phyloP scores from a whole-genome alignment of 2,797 vertebrate species.

The Coregonus sp. region DNA sequence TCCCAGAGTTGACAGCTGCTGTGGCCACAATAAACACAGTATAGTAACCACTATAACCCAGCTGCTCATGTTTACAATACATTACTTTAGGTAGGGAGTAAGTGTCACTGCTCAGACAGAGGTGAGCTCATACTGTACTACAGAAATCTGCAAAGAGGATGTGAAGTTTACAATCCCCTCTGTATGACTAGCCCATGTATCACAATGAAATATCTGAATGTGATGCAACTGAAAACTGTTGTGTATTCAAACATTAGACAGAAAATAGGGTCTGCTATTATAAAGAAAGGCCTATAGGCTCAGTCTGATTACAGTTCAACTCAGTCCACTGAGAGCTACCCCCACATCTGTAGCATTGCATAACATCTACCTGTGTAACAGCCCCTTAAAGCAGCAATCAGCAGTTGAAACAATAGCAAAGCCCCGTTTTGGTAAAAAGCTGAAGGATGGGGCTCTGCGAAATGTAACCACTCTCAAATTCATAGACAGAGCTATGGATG shows the following conservation, averaged over 20 bases:
- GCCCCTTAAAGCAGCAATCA: conserved; percentile 25
- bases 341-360: conserved; percentile 61
- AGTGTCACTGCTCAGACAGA: background rate
- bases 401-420: no score
- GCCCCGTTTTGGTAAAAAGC: no score
- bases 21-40: background rate
- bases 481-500: no score
- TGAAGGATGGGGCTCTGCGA: no score
- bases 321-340: background rate
- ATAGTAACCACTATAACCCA: background rate
- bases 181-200: background rate
- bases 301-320: no score
- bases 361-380: conserved; percentile 44
- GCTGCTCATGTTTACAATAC: background rate
- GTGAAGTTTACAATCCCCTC: background rate
- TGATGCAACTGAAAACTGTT: background rate
- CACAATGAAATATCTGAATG: background rate
- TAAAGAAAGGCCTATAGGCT: no score
- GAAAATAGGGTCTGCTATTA: background rate
- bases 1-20: background rate
- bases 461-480: no score
- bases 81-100: background rate
- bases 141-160: background rate
- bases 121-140: background rate
- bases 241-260: no score